These are phyloP conservation scores for Parapsyche elsis DNA, from an alignment of 1,140 invertebrate genomes.

Conservation along the genomic window DNA sequence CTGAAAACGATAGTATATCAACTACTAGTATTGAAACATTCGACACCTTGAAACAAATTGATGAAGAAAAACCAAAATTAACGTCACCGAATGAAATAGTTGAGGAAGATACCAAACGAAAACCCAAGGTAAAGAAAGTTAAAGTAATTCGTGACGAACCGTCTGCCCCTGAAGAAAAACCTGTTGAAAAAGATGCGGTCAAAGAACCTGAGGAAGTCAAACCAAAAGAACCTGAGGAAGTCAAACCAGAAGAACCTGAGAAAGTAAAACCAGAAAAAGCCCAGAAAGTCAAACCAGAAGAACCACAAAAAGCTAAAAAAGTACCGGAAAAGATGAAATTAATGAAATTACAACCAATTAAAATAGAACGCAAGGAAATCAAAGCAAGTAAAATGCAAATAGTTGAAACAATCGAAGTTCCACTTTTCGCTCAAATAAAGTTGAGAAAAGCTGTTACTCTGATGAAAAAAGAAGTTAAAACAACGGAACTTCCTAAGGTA, in stretches of 20 bases:
- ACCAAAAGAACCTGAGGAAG: slow-evolving; percentile 40
- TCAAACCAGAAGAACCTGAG: slow-evolving; percentile 37
- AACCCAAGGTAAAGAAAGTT: not conserved
- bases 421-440: slow-evolving; percentile 73
- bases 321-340: slow-evolving; percentile 55
- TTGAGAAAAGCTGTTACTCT: slow-evolving; percentile 70
- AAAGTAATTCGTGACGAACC: not conserved
- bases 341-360: slow-evolving; percentile 60
- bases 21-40: slow-evolving; percentile 38
- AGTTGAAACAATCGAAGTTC: slow-evolving; percentile 62
- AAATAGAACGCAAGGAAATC: slow-evolving; percentile 62
- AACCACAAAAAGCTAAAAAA: slow-evolving; percentile 36
- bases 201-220: slow-evolving; percentile 33
- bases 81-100: slow-evolving; percentile 23
- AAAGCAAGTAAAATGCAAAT: slow-evolving; percentile 61
- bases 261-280: slow-evolving; percentile 24
- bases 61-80: slow-evolving; percentile 13
- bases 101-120: slow-evolving; percentile 17
- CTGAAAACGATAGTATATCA: slow-evolving; percentile 35
- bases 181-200: not conserved
- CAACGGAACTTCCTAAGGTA: slow-evolving; percentile 72
- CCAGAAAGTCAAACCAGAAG: slow-evolving; percentile 41
- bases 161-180: not conserved
- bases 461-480: slow-evolving; percentile 66
- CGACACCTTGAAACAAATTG: slow-evolving; percentile 11